Conservation (phyloP, 1,140 invertebrate genomes). For the Camponotus pennsylvanicus region DNA sequence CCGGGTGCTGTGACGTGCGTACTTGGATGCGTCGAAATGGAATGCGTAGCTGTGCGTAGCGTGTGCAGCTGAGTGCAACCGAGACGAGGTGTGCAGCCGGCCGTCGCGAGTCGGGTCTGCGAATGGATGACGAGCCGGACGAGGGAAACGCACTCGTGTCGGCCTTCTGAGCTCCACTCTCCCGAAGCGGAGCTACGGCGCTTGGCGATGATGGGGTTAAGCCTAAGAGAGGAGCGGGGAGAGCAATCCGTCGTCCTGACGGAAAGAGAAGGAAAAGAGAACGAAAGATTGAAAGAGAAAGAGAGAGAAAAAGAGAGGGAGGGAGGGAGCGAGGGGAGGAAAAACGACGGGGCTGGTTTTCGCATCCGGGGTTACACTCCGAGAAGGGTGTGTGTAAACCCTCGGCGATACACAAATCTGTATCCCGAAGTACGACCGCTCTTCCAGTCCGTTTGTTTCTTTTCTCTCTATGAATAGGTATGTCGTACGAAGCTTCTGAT, state of each 20-base stretch:
- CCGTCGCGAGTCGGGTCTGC: constrained; percentile 62
- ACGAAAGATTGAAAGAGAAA: constrained; percentile 15
- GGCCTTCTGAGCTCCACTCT: constrained; percentile 69
- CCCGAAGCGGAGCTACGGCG: constrained; percentile 15
- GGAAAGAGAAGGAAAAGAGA: background rate
- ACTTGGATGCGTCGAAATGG: constrained; percentile 33
- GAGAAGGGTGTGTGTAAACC: background rate
- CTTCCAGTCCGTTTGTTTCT: background rate
- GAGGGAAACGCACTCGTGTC: constrained; percentile 69
- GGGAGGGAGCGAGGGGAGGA: background rate
- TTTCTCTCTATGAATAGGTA: background rate
- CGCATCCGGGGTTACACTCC: background rate
- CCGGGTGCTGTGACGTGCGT: constrained; percentile 19
- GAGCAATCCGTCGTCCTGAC: constrained; percentile 25
- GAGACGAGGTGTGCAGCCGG: constrained; percentile 43
- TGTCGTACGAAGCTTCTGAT: background rate
- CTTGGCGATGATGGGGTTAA: constrained; percentile 11
- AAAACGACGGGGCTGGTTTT: background rate
- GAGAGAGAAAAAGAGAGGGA: background rate
- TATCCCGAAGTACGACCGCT: background rate
- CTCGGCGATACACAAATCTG: background rate
- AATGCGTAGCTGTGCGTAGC: constrained; percentile 23
- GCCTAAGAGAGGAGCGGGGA: constrained; percentile 6
- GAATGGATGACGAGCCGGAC: constrained; percentile 59
- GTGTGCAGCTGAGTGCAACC: constrained; percentile 62